Evolutionary conservation across 2,888 invertebrate genomes (phyloP), one percentile per base, ranked within the genome.

Genomic region (Macrosoma leucophasiata): DNA sequence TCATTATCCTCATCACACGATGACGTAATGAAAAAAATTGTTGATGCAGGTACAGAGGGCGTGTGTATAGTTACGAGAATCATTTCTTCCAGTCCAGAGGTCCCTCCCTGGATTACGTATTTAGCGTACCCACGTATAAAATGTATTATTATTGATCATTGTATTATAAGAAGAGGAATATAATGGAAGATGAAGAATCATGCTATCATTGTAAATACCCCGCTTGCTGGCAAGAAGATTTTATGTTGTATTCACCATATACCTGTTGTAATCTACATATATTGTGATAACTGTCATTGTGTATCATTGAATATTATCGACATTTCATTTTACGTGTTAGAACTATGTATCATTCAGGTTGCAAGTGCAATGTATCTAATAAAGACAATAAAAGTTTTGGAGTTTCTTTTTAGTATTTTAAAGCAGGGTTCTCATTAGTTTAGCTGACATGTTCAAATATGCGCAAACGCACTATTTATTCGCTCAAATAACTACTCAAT

Each of bases 41-140:
- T 82, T 82, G 72, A 71, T 74, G 67, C 84, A 84, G 84, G 84
- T 84, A 84, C 82, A 82, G 79, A 64, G 82, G 79, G 63, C 82
- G 84, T 55, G 81, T 76, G 39, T 84, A 84, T 82, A 70, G 71
- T 71, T 84, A 84, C 81, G 79, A 84, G 74, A 82, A 81, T 70
- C 84, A 84, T 79, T 84, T 82, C 81, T 84, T 82, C 82, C 76
- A 81, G 67, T 68, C 78, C 52, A 68, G 82, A 55, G 84, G 84
- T 62, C 65, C 71, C 36, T 68, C 76, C 46, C 56, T 84, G 62
- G 79, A 82, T 72, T 84, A 84, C 71, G 78, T 84, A 41, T 84
- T 84, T 74, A 82, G 84, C 60, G 78, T 82, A 32, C 84, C 84
- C 47, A 79, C 77, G 45, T 84, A 84, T 68, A 81, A 72, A 75